Conservation (phyloP, 2,888 invertebrate species). For the Zelleria hepariella region DNA sequence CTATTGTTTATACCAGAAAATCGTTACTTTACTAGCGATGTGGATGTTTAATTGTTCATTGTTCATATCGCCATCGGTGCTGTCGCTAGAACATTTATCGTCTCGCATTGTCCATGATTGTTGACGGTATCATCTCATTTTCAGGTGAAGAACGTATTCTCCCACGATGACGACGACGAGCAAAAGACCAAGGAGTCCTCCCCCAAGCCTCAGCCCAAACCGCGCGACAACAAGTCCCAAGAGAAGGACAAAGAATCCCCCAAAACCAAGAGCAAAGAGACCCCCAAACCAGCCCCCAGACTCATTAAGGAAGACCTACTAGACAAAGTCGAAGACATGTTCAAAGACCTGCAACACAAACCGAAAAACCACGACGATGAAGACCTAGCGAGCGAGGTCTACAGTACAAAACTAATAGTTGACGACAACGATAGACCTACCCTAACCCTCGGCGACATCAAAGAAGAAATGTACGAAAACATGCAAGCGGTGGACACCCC, state of each 20-base stretch:
- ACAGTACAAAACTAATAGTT: slow-evolving; percentile 55
- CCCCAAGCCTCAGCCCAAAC: slow-evolving; percentile 19
- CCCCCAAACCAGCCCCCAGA: slow-evolving; percentile 59
- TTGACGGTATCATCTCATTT: background rate
- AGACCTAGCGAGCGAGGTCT: slow-evolving; percentile 32
- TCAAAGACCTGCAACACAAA: slow-evolving; percentile 52
- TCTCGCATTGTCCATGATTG: background rate
- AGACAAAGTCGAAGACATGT: slow-evolving; percentile 68
- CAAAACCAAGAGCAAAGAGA: slow-evolving; percentile 18
- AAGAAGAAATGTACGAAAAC: slow-evolving; percentile 54
- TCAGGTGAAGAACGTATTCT: slow-evolving; percentile 42
- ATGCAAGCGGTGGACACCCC: slow-evolving; percentile 65
- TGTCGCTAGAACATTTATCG: too few relatives aligned
- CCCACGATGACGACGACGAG: slow-evolving; percentile 55
- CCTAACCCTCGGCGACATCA: slow-evolving; percentile 35
- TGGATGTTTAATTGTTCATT: too few relatives aligned
- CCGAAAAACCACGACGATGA: slow-evolving; percentile 48
- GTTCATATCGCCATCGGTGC: too few relatives aligned
- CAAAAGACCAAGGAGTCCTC: slow-evolving; percentile 3
- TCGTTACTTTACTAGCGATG: too few relatives aligned
- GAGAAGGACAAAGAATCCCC: slow-evolving; percentile 16
- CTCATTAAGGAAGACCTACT: slow-evolving; percentile 59
- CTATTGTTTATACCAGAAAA: too few relatives aligned
- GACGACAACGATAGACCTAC: slow-evolving; percentile 44
- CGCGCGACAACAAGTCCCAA: slow-evolving; percentile 15